Conservation (phyloP, 1,140 invertebrate genomes). For the Atta colombica region DNA sequence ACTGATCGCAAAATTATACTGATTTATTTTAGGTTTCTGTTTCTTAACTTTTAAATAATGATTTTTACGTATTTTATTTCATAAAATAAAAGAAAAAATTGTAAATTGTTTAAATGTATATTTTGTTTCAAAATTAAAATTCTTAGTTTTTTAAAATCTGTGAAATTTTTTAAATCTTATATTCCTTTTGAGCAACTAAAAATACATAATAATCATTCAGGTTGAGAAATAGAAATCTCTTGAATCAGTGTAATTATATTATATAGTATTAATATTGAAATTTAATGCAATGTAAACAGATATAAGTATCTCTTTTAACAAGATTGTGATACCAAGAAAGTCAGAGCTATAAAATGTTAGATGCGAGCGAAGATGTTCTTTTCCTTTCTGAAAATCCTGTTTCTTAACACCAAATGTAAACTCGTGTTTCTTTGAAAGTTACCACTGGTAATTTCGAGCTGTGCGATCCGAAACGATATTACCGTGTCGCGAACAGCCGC, state of each 20-base stretch:
- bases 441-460: constrained; percentile 56
- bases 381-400: neutral
- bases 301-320: neutral
- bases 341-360: neutral
- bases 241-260: neutral
- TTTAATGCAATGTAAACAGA: neutral
- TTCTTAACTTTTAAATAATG: too few species aligned
- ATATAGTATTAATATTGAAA: neutral
- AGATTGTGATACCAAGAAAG: neutral
- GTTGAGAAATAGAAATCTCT: too few species aligned
- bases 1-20: too few species aligned
- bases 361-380: neutral
- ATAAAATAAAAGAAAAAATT: too few species aligned
- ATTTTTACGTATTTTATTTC: too few species aligned
- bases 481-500: constrained; percentile 62
- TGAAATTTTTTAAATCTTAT: too few species aligned
- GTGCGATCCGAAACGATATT: constrained; percentile 35
- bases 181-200: too few species aligned
- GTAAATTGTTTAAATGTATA: too few species aligned
- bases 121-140: too few species aligned
- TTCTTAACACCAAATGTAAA: neutral
- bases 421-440: constrained; percentile 47
- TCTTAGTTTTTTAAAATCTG: too few species aligned
- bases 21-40: too few species aligned
- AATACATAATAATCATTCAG: too few species aligned